phyloP scores from a whole-genome alignment of 2,797 vertebrate species.

The Onychomys torridus region DNA sequence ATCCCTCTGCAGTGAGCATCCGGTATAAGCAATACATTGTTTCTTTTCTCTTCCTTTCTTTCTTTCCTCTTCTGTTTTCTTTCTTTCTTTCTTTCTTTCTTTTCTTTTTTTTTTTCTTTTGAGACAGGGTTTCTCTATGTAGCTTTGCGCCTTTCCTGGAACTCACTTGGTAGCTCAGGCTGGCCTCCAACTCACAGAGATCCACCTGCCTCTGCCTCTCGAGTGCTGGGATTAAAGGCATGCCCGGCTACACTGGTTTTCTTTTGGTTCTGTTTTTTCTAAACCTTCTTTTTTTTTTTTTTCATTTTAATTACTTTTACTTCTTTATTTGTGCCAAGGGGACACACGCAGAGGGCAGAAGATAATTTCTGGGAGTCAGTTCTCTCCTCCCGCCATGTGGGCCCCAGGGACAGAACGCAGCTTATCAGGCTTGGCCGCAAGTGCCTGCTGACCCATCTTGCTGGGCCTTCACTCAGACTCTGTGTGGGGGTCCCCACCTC shows the following conservation, averaged over 20 bases:
- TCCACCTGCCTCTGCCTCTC: no score
- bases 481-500: accelerated
- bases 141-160: no score
- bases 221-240: no score
- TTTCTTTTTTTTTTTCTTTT: no score
- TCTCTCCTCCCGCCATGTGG: neutral
- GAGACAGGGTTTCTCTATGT: neutral
- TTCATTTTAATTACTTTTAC: neutral
- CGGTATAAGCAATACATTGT: neutral
- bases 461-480: neutral
- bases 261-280: neutral
- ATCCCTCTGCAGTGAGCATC: neutral
- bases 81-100: no score
- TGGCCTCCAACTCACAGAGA: no score
- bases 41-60: neutral
- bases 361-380: neutral
- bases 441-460: neutral
- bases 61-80: no score
- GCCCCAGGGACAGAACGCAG: neutral
- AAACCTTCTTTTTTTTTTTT: neutral
- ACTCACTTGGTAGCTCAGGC: no score
- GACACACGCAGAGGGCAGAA: neutral
- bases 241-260: neutral
- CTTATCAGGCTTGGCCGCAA: neutral
- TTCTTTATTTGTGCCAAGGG: neutral